These are phyloP conservation scores for Chaetops frenatus DNA, from an alignment of 2,113 vertebrate genomes.

Conservation along the genomic window DNA sequence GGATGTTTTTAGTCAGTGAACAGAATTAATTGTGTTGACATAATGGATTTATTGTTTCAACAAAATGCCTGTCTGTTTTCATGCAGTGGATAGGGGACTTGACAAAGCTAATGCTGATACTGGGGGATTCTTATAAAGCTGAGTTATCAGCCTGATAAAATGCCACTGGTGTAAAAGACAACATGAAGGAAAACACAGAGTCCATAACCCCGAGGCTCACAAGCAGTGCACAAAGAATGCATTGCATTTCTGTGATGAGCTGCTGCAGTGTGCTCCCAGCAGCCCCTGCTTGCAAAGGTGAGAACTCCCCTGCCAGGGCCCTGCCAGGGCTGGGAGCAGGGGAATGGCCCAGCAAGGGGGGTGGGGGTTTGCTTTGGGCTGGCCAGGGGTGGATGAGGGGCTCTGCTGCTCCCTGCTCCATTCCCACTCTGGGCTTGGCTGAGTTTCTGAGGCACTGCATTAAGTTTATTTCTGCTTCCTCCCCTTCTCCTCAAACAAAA, in stretches of 20 bases:
- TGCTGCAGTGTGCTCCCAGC: not conserved
- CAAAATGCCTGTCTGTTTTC: not conserved
- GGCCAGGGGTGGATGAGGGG: no score
- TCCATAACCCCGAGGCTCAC: not conserved
- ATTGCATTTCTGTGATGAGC: not conserved
- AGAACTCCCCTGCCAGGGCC: not conserved
- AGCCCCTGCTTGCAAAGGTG: not conserved
- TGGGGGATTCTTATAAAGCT: not conserved
- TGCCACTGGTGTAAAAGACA: not conserved
- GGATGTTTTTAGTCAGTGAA: slow-evolving; percentile 1
- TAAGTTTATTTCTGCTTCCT: not conserved
- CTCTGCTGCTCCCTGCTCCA: not conserved
- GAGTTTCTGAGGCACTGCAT: not conserved
- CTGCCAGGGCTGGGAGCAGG: not conserved
- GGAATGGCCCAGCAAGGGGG: not conserved
- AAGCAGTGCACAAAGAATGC: not conserved
- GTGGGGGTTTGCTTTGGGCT: not conserved
- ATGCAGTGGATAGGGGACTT: not conserved
- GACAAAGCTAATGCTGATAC: not conserved
- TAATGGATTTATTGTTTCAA: slow-evolving; percentile 45
- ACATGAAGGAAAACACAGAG: not conserved
- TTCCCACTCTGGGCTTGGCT: not conserved
- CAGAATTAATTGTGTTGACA: slow-evolving; percentile 53
- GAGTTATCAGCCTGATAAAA: slow-evolving; percentile 16
- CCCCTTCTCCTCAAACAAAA: not conserved